Percentiles rank a stretch among this genome's conserved stretches.
Evolutionary conservation across 2,888 invertebrate genomes (phyloP).

Genomic region (Anorthoa munda): DNA sequence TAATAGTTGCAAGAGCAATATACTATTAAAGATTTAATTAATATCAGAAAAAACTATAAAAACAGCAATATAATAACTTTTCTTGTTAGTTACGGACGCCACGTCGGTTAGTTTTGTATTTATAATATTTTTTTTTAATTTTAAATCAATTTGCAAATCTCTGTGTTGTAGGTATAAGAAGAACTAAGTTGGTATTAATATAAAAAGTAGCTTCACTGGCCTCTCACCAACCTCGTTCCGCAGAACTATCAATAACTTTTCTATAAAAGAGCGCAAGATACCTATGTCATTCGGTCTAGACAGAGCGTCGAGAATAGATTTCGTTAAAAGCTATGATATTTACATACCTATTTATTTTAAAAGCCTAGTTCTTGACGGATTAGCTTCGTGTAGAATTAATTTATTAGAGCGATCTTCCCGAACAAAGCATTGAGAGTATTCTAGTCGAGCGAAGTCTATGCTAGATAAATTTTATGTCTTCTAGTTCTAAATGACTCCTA

Average conservation of each 20-base stretch:
- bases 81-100: conserved; percentile 25
- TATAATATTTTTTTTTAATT: conserved; percentile 9
- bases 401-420: not conserved
- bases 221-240: not conserved
- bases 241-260: not conserved
- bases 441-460: not conserved
- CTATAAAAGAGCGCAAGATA: not conserved
- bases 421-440: not conserved
- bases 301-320: conserved; percentile 1
- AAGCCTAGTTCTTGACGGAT: too few relatives aligned
- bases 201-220: not conserved
- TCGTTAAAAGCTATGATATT: not conserved
- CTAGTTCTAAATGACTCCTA: not conserved
- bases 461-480: not conserved
- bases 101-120: conserved; percentile 14
- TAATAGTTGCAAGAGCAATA: not conserved
- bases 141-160: conserved; percentile 13
- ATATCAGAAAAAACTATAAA: conserved; percentile 21
- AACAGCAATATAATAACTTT: conserved; percentile 25
- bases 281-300: conserved; percentile 1
- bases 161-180: not conserved
- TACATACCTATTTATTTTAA: not conserved
- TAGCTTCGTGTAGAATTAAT: not conserved
- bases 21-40: conserved; percentile 17
- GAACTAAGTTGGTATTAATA: not conserved